Conservation (phyloP, 2,113 vertebrate species). For the Calypte anna region DNA sequence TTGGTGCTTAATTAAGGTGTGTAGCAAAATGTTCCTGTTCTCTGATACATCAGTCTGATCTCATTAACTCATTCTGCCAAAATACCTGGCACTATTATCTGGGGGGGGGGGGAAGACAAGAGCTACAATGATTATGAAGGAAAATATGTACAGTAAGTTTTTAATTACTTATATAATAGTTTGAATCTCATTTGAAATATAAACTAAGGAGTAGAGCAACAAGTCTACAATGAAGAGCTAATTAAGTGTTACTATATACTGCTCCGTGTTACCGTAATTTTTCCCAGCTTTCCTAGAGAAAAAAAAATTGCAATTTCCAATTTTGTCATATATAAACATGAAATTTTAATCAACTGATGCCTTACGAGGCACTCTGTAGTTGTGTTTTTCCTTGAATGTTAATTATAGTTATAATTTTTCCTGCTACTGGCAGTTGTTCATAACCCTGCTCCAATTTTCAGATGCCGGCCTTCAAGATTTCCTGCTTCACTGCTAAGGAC, state of each 20-base stretch:
- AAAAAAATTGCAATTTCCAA: not conserved
- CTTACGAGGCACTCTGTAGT: not conserved
- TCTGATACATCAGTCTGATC: not conserved
- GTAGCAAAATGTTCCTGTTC: not conserved
- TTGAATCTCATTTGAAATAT: not conserved
- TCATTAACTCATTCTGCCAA: not conserved
- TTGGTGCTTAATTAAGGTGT: not conserved
- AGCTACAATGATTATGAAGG: not conserved
- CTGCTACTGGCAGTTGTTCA: not conserved
- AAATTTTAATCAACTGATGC: not conserved
- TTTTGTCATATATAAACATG: not conserved
- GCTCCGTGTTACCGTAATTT: not conserved
- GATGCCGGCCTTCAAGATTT: not conserved
- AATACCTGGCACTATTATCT: not conserved
- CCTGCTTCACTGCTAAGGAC: not conserved
- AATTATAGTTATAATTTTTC: not conserved
- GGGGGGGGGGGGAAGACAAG: not conserved
- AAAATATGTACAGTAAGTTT: not conserved
- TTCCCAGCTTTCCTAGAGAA: not conserved
- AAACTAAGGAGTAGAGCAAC: not conserved
- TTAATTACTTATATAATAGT: conserved; percentile 1
- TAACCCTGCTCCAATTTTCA: not conserved
- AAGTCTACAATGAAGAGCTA: not conserved
- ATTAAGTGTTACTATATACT: not conserved
- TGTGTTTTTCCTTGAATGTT: not conserved